These are phyloP conservation scores for Lamellibrachia satsuma DNA, from an alignment of 2,888 invertebrate genomes.

Conservation along the genomic window DNA sequence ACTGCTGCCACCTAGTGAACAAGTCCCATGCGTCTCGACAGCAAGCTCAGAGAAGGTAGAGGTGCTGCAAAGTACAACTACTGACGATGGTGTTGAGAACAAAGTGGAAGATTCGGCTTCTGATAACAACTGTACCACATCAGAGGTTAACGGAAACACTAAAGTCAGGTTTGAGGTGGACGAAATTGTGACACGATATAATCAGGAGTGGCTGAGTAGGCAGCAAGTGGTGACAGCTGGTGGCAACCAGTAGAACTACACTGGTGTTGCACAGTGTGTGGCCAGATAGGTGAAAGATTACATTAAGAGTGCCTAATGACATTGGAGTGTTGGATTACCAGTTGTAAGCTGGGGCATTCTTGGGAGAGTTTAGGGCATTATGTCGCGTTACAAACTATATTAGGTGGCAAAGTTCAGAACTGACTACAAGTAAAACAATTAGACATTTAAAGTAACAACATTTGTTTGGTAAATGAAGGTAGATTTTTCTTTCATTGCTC, in stretches of 20 bases:
- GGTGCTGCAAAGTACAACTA: background rate
- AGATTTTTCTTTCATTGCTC: no score
- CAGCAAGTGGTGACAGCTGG: slow-evolving; percentile 7
- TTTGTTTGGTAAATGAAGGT: background rate
- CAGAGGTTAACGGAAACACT: background rate
- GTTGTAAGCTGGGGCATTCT: background rate
- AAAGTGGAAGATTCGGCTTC: background rate
- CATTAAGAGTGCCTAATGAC: background rate
- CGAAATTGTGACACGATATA: background rate
- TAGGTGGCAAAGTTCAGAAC: background rate
- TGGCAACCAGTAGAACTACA: background rate
- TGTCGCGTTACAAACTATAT: background rate
- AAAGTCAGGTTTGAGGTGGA: background rate
- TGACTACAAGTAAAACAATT: background rate
- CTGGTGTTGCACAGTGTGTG: background rate
- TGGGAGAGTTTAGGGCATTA: background rate
- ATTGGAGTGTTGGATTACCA: background rate
- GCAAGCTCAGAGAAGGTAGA: background rate
- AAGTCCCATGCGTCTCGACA: background rate
- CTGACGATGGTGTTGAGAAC: background rate
- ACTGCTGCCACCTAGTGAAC: background rate
- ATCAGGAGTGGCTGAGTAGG: background rate
- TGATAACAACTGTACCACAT: background rate
- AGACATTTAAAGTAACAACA: background rate
- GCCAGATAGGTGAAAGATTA: background rate